Base-by-base conservation (phyloP, 2,888 invertebrate genomes). In the Drosophila helvetica region DNA sequence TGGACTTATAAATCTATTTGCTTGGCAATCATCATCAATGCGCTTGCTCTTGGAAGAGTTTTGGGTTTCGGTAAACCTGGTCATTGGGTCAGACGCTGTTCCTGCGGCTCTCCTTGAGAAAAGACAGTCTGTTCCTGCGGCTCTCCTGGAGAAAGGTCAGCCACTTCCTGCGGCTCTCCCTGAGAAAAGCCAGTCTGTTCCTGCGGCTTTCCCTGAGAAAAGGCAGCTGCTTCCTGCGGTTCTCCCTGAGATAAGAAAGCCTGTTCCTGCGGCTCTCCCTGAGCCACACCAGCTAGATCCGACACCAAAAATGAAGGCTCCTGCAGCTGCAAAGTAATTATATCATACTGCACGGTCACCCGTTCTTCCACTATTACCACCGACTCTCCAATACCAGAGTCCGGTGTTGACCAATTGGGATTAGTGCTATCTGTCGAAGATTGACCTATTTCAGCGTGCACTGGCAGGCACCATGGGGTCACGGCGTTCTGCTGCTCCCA, bases 361-460 rank as follows among this genome's bases (percentile, higher is more conserved):
- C 43, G 30, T 33, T 27, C 19, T 4, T 59, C 30, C 9, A 65
- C 4, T 7, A 65, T 53, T 6, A 58, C 33, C 15, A 58, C 4
- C 6, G 25, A 5, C 18, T 22, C 43, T 3, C 65, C 87, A 60
- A 89, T 80, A n/a, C 91, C 91, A 12, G 91, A 91, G 47, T 91
- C 91, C 1, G 87, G 80, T 68, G 88, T 91, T 33, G 79, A 75
- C 57, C 78, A 59, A 18, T 68, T 63, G 3, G 19, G 22, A 18
- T 69, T 38, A n/a, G n/a, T 38, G 38, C 2, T 38, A n/a, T n/a
- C 38, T 7, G 15, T n/a, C 38, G 38, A 38, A 6, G 15, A 38
- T 38, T 15, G 38, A 6, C 38, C 38, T n/a, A 38, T 38, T 15
- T 38, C 7, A 2, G 15, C 38, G 38, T 7, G n/a, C 15, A 5